Evolutionary conservation across 2,797 vertebrate species (phyloP), one percentile per base, ranked within the genome.

Genomic region (Chelmon rostratus): DNA sequence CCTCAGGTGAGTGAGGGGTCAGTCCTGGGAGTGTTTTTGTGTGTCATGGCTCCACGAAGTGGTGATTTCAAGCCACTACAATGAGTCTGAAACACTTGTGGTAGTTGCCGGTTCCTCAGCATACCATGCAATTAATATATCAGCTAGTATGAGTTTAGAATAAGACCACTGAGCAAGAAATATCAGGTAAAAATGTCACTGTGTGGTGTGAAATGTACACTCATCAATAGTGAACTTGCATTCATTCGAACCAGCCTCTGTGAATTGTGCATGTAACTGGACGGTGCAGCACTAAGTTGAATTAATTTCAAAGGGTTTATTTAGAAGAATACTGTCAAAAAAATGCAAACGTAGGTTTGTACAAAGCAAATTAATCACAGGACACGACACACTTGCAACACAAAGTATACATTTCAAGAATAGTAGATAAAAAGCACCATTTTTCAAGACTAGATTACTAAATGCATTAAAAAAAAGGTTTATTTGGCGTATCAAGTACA

Each of bases 401-500:
- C 75, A 91, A 78, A 91, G 84, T 76, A 94, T 92, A 92, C 88
- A 88, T 68, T 92, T 93, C 84, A 93, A 87, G 88, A 87, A 91
- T 90, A 90, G 87, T 83, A 91, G 78, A 91, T 88, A 64, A 90
- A 93, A 94, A 94, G 93, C 95, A 96, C 94, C 93, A 91, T 94
- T 95, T 92, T 91, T 84, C 50, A 91, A 91, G 78, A 80, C 73
- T 85, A 79, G 72, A 84, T 84, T 80, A 93, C 87, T 91, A 92
- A 90, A 92, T 77, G 78, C 77, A 31, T 31, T 31, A 42, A 86
- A 81, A 87, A 82, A 10, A 57, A 65, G 7, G 70, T 79, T 82
- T 86, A 90, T 89, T 90, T 90, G 82, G 57, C 84, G 87, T 91
- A 94, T 92, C 85, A 94, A 93, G 86, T 89, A 90, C 63, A 89